Evolutionary conservation across 30 jellyfish, hydroid and myxozoan genomes (phyloP), one percentile per base, ranked within the genome.

Genomic region (Aurelia sp.): DNA sequence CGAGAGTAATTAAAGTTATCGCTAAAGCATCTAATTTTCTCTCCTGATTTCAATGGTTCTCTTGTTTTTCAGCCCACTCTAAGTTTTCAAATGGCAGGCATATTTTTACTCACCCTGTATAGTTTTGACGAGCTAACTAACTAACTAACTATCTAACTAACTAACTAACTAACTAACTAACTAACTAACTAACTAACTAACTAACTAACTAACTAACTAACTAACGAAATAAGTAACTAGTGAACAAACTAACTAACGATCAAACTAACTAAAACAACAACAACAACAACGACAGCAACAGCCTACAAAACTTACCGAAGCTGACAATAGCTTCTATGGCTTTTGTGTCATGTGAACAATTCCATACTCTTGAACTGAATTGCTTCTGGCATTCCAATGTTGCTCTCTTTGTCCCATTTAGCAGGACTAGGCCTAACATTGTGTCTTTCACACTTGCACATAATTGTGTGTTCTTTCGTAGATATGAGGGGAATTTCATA

Each of bases 381-480:
- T 92, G 98, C 76, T 82, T 74, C 79, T 88, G 94, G 77, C 98
- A 92, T 63, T 92, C 98, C 50, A 67, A 70, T 0, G 80, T 87
- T 57, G 98, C 98, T 79, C 73, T 64, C 17, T 71, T 65, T 4
- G 98, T 96, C 10, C 98, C 98, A 62, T 88, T 92, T 78, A 84
- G 64, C 7, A 84, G 69, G 15, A 84, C 93, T 76, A 84, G 47
- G 64, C 93, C 93, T 6, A 84, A 77, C 93, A 88, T 69, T 15
- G 91, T 55, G 52, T 78, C 81, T 61, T 78, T 58, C 41, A 77
- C 71, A 48, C 75, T 78, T 69, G 72, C 64, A 72, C 96, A 88
- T 31, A 88, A 62, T 70, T 88, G 91, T 5, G 96, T 88, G 48
- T 44, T 81, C 66, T 74, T 67, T 69, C 89, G 61, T 65, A 88